Evolutionary conservation across 2,797 vertebrate species (phyloP), one percentile per base, ranked within the genome.

Genomic region (Chloroceryle inda): DNA sequence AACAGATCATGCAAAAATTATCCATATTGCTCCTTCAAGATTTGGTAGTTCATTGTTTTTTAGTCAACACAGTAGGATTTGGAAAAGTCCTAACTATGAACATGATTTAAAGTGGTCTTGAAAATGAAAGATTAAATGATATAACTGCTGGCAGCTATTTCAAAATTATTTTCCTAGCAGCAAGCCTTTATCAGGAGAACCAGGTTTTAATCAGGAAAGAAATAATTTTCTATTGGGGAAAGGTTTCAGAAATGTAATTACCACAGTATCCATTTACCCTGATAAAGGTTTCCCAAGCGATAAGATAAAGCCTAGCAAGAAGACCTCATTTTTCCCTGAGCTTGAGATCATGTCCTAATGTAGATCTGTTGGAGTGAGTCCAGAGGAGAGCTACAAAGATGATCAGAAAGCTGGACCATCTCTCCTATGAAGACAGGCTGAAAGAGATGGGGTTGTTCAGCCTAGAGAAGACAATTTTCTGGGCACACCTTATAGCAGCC

Each of bases 181-280:
- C 31, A 85, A 95, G 68, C 42, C 62, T 49, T 22, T 85, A 82
- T 89, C 88, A 79, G 45, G n/a, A 93, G 62, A 86, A 37, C 31
- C 27, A 92, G 45, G 35, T 82, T 93, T 94, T 94, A 96, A 95
- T 92, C 52, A 92, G 53, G 23, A 18, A 90, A 90, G 94, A 92
- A 95, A 92, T 86, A 93, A 88, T 89, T 94, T 96, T 92, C 77
- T 93, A 21, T n/a, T 56, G 62, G 31, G 49, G 58, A 91, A 95
- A 84, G 37, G 16, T 76, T 96, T 95, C 77, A 53, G 31, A 95
- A 96, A 84, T 91, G 62, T 89, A 95, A 96, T 95, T 92, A 92
- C 35, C 91, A 91, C 13, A 37, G 75, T 93, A 95, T 59, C 45
- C 61, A 59, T 52, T 92, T 81, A 82, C 52, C 55, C 84, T 85